Conservation (phyloP, 2,797 vertebrate species). For the Echiichthys vipera region DNA sequence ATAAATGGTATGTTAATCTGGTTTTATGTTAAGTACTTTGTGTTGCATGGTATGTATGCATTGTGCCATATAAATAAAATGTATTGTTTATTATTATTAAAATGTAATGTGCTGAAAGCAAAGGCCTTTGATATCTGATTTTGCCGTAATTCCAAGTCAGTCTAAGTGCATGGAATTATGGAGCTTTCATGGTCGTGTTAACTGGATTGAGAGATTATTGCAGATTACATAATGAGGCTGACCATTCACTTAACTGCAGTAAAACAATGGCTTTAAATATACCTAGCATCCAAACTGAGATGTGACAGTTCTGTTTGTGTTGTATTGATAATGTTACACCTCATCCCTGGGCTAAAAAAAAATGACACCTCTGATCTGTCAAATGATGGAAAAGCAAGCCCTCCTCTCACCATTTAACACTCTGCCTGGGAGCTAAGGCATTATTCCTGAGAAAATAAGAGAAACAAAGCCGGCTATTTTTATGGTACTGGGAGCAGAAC, state of each 20-base stretch:
- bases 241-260: constrained; percentile 14
- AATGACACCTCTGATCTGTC: constrained; percentile 38
- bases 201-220: constrained; percentile 63
- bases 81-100: too few species aligned
- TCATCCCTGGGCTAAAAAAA: constrained; percentile 11
- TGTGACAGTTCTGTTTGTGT: constrained; percentile 35
- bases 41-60: too few species aligned
- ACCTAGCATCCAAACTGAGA: neutral
- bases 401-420: constrained; percentile 21
- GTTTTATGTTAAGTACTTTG: too few species aligned
- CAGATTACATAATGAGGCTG: constrained; percentile 52
- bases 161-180: constrained; percentile 10
- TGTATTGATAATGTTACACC: constrained; percentile 38
- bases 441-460: constrained; percentile 39
- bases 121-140: neutral
- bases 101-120: constrained; percentile 8
- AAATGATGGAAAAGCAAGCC: constrained; percentile 37
- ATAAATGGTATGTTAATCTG: too few species aligned
- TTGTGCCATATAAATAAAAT: too few species aligned
- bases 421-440: constrained; percentile 41
- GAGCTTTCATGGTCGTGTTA: constrained; percentile 40
- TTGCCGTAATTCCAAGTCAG: constrained; percentile 5
- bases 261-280: constrained; percentile 45
- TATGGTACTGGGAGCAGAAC: constrained; percentile 22
- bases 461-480: constrained; percentile 47